Conservation (phyloP, 2,113 vertebrate species). For the Callithrix jacchus region DNA sequence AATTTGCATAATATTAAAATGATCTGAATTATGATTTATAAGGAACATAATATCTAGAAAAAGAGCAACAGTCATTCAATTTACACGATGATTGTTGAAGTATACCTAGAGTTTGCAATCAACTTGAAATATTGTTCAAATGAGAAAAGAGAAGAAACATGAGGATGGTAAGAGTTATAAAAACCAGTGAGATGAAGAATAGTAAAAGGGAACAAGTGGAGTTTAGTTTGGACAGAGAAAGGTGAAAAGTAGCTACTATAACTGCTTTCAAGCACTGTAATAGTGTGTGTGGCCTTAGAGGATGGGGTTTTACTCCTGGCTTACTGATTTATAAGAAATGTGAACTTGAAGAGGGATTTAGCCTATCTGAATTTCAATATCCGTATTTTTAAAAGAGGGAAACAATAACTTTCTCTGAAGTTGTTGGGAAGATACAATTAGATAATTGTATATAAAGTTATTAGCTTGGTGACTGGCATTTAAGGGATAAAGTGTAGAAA, state of each 20-base stretch:
- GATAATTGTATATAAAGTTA: neutral
- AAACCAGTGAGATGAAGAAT: neutral
- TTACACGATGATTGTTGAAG: neutral
- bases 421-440: neutral
- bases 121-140: constrained; percentile 11
- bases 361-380: neutral
- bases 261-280: neutral
- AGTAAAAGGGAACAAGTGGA: neutral
- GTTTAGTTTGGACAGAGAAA: neutral
- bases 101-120: neutral
- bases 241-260: neutral
- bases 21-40: constrained; percentile 14
- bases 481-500: neutral
- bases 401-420: neutral
- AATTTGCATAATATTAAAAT: neutral
- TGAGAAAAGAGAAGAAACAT: neutral
- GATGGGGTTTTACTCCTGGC: neutral
- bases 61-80: neutral
- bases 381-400: neutral
- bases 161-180: neutral
- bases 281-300: neutral
- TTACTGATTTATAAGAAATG: neutral
- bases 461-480: neutral
- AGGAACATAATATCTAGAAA: neutral
- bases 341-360: neutral